Conservation (phyloP, 2,888 invertebrate species). For the Agapostemon virescens region DNA sequence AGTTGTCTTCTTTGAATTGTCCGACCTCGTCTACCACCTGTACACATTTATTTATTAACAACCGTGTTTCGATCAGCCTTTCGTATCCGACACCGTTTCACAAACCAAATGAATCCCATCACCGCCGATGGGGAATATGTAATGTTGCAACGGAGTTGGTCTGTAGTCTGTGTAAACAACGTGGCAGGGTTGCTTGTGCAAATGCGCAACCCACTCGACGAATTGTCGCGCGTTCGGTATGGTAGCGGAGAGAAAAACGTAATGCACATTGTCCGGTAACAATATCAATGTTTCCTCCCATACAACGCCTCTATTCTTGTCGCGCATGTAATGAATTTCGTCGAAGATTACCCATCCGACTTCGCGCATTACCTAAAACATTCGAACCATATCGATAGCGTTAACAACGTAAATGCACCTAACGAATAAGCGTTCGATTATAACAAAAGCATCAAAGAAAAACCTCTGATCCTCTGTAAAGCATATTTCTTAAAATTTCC, state of each 20-base stretch:
- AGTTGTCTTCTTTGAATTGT: conserved; percentile 97
- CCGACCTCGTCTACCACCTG: conserved; percentile 84
- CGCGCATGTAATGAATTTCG: conserved; percentile 99
- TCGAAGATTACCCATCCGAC: conserved; percentile 99
- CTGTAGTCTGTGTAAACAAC: conserved; percentile 99
- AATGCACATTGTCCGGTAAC: conserved; percentile 97
- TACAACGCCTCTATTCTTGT: conserved; percentile 99
- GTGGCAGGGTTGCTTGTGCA: conserved; percentile 98
- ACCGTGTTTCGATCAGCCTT: not conserved
- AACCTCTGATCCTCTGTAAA: conserved; percentile 97
- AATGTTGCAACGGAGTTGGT: conserved; percentile 98
- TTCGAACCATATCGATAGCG: conserved; percentile 24
- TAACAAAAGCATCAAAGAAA: not conserved
- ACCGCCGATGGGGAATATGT: conserved; percentile 97
- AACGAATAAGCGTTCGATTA: not conserved
- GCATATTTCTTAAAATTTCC: conserved; percentile 99
- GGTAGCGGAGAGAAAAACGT: conserved; percentile 99
- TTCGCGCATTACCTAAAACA: conserved; percentile 91
- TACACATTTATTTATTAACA: not conserved
- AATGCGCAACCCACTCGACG: conserved; percentile 95
- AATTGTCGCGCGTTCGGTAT: conserved; percentile 99
- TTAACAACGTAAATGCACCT: not conserved
- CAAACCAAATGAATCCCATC: conserved; percentile 96
- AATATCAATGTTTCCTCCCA: conserved; percentile 99
- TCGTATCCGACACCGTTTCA: conserved; percentile 25